Conservation (phyloP, 2,888 invertebrate genomes). For the Synergus laeviventris region DNA sequence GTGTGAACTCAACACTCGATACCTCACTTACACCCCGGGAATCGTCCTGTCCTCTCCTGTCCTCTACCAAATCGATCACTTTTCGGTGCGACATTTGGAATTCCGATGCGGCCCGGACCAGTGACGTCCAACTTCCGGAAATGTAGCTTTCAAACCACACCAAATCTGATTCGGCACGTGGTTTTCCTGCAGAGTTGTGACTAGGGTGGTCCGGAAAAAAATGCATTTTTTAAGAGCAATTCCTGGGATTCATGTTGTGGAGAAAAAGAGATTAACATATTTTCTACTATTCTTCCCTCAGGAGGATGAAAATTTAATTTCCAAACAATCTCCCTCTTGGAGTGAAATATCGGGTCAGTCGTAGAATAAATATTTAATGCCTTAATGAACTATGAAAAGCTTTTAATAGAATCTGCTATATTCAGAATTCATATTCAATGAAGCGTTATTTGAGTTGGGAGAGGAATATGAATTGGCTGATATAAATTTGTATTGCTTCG, state of each 20-base stretch:
- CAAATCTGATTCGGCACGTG: constrained; percentile 12
- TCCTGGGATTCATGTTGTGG: background rate
- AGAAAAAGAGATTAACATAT: background rate
- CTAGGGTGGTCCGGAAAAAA: constrained; percentile 27
- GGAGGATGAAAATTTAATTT: too few species aligned
- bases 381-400: background rate
- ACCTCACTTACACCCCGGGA: constrained; percentile 29
- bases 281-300: constrained; percentile 1
- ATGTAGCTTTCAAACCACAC: background rate
- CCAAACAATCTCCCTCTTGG: too few species aligned
- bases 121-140: constrained; percentile 21
- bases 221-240: constrained; percentile 25
- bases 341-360: too few species aligned
- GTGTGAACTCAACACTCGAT: constrained; percentile 38
- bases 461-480: constrained; percentile 33
- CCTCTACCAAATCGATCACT: constrained; percentile 31
- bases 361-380: constrained; percentile 7
- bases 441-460: constrained; percentile 12
- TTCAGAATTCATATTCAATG: constrained; percentile 15
- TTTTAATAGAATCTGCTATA: constrained; percentile 17
- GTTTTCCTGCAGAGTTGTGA: background rate
- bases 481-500: constrained; percentile 21
- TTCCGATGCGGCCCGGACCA: constrained; percentile 7
- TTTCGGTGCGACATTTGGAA: constrained; percentile 28
- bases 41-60: constrained; percentile 26